A percentile compares a stretch with the other conserved stretches of the same genome.
phyloP scores from a whole-genome alignment of 2,113 vertebrate genomes.

The Psilopogon haemacephalus region DNA sequence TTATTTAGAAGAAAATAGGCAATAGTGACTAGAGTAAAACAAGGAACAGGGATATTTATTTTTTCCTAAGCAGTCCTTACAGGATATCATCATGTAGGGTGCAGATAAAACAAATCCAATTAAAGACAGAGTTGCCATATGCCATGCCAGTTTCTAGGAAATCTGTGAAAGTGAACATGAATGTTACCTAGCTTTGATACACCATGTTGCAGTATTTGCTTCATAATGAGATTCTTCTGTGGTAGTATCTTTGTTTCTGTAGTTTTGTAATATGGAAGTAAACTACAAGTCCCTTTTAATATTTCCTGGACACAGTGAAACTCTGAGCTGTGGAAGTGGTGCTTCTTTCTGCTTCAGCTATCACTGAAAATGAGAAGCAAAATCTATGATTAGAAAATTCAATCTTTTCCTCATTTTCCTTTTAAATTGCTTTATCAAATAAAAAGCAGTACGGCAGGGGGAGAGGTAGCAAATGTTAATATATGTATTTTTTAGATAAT shows the following conservation, averaged over 20 bases:
- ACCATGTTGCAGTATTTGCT: neutral
- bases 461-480: neutral
- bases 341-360: neutral
- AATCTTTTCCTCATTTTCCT: neutral
- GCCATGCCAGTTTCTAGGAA: neutral
- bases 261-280: neutral
- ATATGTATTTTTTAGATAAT: neutral
- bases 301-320: neutral
- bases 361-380: neutral
- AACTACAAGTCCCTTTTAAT: neutral
- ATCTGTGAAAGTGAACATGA: neutral
- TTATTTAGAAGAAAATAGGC: neutral
- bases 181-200: neutral
- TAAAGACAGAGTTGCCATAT: neutral
- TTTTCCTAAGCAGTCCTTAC: neutral
- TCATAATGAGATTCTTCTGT: neutral
- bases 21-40: neutral
- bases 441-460: rapidly evolving
- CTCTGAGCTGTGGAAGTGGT: neutral
- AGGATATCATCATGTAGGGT: neutral
- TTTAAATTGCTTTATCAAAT: neutral
- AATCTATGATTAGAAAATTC: neutral
- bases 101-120: neutral
- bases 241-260: neutral
- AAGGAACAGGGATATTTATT: neutral